phyloP scores from a whole-genome alignment of 2,113 vertebrate species.

The Sylvilagus bachmani region DNA sequence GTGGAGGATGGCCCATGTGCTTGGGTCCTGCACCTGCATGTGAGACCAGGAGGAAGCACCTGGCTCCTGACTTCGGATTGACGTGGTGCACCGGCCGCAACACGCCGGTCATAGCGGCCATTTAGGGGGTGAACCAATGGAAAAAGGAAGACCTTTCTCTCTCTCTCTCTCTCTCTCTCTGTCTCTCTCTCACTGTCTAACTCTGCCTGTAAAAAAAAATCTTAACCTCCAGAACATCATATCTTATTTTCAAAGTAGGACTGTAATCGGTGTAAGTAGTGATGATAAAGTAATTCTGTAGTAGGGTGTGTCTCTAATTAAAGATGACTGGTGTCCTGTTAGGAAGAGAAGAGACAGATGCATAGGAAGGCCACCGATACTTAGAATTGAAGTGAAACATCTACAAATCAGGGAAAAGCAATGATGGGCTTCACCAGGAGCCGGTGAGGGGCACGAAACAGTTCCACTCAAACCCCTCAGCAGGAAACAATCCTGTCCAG shows the following conservation, averaged over 20 bases:
- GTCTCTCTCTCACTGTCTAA: too few species aligned
- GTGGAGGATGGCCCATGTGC: too few species aligned
- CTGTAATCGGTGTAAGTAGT: background rate
- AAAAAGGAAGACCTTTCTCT: too few species aligned
- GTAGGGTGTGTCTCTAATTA: background rate
- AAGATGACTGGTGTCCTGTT: background rate
- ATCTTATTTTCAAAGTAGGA: background rate
- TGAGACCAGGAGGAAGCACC: too few species aligned
- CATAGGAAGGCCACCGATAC: background rate
- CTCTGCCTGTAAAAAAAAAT: background rate
- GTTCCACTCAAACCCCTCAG: background rate
- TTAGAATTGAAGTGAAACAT: rapidly evolving
- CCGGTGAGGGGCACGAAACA: background rate
- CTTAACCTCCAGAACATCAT: background rate
- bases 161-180: too few species aligned
- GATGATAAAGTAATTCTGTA: background rate
- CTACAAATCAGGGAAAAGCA: background rate
- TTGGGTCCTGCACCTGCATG: too few species aligned
- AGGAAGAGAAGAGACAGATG: background rate
- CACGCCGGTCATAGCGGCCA: too few species aligned
- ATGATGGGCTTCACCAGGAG: too few species aligned
- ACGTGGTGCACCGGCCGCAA: too few species aligned
- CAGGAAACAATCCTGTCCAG: background rate
- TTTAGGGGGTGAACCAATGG: too few species aligned
- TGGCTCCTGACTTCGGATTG: too few species aligned